Evolutionary conservation across 2,797 vertebrate genomes (phyloP).

Genomic region (Peromyscus attwateri): DNA sequence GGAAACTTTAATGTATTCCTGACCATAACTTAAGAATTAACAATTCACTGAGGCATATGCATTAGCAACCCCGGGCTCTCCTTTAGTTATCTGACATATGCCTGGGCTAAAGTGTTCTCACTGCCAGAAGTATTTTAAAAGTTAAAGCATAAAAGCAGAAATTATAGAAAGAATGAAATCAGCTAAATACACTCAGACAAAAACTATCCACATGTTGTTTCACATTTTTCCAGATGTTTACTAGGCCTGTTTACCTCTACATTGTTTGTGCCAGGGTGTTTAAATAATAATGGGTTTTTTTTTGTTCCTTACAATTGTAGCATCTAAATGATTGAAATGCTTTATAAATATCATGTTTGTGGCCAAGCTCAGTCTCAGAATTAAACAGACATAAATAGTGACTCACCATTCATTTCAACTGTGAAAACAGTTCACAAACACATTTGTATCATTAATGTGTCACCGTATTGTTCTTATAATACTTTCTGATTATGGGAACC

Average conservation of each 20-base stretch:
- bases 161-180: neutral
- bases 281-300: neutral
- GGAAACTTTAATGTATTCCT: neutral
- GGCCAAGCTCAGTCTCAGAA: conserved; percentile 48
- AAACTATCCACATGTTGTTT: neutral
- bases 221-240: conserved; percentile 7
- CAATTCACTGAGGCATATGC: conserved; percentile 32
- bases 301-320: neutral
- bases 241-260: neutral
- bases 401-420: conserved; percentile 37
- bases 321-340: neutral
- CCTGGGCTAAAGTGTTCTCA: neutral
- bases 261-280: neutral
- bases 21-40: conserved; percentile 55
- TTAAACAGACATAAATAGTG: conserved; percentile 38
- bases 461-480: neutral
- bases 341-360: conserved; percentile 43
- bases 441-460: conserved; percentile 30
- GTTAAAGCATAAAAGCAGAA: neutral
- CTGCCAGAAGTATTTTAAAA: conserved; percentile 6
- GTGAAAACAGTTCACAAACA: neutral
- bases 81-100: conserved; percentile 26
- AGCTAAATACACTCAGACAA: conserved; percentile 6
- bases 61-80: neutral
- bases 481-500: neutral